These are phyloP conservation scores for Seira sanloemensis DNA, from an alignment of 2,888 invertebrate species.

Conservation along the genomic window DNA sequence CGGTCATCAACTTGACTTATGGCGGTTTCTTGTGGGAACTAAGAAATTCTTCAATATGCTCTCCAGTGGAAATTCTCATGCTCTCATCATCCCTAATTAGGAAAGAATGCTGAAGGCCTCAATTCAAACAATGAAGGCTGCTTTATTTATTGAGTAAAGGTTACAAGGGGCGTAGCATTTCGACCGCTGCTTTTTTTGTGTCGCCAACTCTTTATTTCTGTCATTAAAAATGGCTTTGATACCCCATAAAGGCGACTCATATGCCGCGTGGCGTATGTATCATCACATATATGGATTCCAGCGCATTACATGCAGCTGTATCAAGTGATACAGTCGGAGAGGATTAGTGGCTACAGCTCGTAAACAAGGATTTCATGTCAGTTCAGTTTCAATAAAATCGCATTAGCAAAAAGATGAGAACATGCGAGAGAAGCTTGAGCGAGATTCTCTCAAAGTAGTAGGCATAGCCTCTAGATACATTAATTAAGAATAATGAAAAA, in stretches of 20 bases:
- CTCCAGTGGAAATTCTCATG: background rate
- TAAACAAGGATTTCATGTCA: conserved; percentile 58
- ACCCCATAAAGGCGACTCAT: too few species aligned
- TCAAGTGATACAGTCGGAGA: too few species aligned
- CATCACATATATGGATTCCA: too few species aligned
- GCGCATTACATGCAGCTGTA: too few species aligned
- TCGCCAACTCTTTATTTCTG: background rate
- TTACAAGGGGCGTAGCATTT: background rate
- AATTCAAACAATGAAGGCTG: background rate
- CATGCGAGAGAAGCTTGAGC: too few species aligned
- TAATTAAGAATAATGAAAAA: too few species aligned
- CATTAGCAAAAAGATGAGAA: conserved; percentile 41
- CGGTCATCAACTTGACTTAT: conserved; percentile 4
- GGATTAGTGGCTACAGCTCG: conserved; percentile 43
- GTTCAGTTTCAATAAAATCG: conserved; percentile 47
- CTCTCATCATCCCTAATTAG: background rate
- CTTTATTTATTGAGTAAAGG: background rate
- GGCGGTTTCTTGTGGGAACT: background rate
- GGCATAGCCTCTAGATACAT: too few species aligned
- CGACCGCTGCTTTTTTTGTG: too few species aligned
- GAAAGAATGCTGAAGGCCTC: background rate
- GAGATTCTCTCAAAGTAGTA: too few species aligned
- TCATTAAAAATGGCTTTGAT: background rate
- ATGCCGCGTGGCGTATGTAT: too few species aligned
- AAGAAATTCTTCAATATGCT: background rate